Conservation (phyloP, 2,888 invertebrate species). For the Neoscelio sp. region DNA sequence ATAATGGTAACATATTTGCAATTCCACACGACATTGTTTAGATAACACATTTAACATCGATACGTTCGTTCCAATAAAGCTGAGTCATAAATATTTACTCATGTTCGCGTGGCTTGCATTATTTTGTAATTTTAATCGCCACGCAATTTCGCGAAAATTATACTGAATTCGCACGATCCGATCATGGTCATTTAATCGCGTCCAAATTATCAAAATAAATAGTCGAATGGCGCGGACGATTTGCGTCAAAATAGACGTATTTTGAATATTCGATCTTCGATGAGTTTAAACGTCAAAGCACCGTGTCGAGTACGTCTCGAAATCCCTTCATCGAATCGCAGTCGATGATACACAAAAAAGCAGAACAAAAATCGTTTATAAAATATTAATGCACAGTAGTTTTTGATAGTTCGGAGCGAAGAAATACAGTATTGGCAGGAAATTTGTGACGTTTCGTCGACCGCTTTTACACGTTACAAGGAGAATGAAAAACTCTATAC, state of each 20-base stretch:
- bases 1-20: background rate
- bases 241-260: background rate
- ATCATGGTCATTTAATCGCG: background rate
- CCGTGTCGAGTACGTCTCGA: constrained; percentile 4
- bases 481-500: background rate
- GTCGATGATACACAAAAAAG: constrained; percentile 1
- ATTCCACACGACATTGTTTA: background rate
- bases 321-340: constrained; percentile 27
- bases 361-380: constrained; percentile 14
- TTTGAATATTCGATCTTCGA: constrained; percentile 12
- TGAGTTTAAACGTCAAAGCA: constrained; percentile 12
- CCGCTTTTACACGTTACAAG: constrained; percentile 7
- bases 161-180: background rate
- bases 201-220: constrained; percentile 19
- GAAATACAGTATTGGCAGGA: background rate
- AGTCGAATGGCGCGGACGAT: no score
- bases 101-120: background rate
- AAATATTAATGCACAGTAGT: constrained; percentile 21
- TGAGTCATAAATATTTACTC: constrained; percentile 8
- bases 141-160: constrained; percentile 8
- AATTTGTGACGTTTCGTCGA: constrained; percentile 6
- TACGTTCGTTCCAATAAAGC: constrained; percentile 11
- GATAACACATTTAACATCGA: background rate
- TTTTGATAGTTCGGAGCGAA: background rate
- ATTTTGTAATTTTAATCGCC: constrained; percentile 5